Base-by-base conservation (phyloP, 1,140 invertebrate genomes). In the Philotrypesis tridentata region DNA sequence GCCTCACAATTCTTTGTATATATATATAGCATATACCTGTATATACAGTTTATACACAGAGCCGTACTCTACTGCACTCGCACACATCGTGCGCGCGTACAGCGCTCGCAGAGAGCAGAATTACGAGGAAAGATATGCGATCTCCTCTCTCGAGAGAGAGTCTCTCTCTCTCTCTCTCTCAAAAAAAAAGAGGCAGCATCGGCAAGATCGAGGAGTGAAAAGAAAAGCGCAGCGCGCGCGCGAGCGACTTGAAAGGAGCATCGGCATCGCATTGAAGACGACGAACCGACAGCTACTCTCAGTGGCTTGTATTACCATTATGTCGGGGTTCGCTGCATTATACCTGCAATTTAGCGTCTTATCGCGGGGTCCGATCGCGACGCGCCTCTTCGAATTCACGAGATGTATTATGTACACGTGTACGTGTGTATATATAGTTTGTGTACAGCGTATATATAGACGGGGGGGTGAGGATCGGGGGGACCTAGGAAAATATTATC, bases 261-360 rank as follows among this genome's bases (percentile, higher is more conserved):
- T 27, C 25, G 83, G 87, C 90, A 89, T 27, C 25, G 83, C 85
- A 84, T 83, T 87, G 86, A 86, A 87, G 79, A 61, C 82, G 81
- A 85, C 85, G 82, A 85, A 40, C 75, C 68, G 74, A 83, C 82
- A 23, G 72, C 70, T 74, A n/a, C 29, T 60, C 17, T 68, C 55
- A 61, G 84, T 87, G 87, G 87, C 86, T 90, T 88, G 84, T 89
- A 85, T 91, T 91, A 89, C 89, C 61, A 87, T 89, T 89, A 90
- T 88, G 82, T 48, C 70, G 40, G 70, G 70, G 61, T n/a, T 77
- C 61, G n/a, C 60, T 84, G 84, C 76, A 89, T 90, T 91, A 91
- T 92, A 92, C 91, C 91, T 90, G 90, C 88, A 91, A 90, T 91
- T 90, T 89, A 83, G 82, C 82, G 70, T 70, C 86, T 88, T 91